phyloP scores from a whole-genome alignment of 2,797 vertebrate species.

The Avahi laniger region DNA sequence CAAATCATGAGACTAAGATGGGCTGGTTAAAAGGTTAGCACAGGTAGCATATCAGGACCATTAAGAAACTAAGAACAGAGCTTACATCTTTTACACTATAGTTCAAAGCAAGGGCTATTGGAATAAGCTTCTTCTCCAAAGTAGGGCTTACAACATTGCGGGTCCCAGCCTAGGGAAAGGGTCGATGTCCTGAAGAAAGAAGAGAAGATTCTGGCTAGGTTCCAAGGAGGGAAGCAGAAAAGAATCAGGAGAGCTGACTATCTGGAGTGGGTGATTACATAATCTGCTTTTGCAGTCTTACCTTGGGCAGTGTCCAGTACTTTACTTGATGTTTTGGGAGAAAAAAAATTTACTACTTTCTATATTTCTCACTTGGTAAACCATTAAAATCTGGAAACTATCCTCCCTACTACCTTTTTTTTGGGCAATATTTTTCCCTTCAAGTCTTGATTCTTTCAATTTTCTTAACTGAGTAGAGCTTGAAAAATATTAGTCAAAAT shows the following conservation, averaged over 20 bases:
- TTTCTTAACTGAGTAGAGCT: constrained; percentile 28
- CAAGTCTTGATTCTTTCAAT: background rate
- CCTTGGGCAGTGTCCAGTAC: constrained; percentile 22
- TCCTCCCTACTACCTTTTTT: constrained; percentile 10
- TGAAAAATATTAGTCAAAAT: constrained; percentile 34
- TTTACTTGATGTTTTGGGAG: constrained; percentile 30
- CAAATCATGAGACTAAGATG: background rate
- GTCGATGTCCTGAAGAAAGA: background rate
- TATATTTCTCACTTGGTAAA: constrained; percentile 43
- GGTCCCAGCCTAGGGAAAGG: background rate
- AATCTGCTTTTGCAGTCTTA: constrained; percentile 35
- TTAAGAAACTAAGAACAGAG: background rate
- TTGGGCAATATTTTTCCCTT: background rate
- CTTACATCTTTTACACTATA: background rate
- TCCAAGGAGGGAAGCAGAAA: background rate
- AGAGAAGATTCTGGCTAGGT: background rate
- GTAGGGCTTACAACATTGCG: background rate
- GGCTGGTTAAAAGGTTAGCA: background rate
- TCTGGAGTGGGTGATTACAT: background rate
- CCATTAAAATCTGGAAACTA: constrained; percentile 45
- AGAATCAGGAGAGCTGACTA: background rate
- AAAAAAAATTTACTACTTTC: background rate
- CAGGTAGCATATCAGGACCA: background rate
- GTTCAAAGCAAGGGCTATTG: constrained; percentile 20
- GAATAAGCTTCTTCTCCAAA: constrained; percentile 25